Evolutionary conservation across 2,797 vertebrate genomes (phyloP).

Genomic region (Pipistrellus nathusii): DNA sequence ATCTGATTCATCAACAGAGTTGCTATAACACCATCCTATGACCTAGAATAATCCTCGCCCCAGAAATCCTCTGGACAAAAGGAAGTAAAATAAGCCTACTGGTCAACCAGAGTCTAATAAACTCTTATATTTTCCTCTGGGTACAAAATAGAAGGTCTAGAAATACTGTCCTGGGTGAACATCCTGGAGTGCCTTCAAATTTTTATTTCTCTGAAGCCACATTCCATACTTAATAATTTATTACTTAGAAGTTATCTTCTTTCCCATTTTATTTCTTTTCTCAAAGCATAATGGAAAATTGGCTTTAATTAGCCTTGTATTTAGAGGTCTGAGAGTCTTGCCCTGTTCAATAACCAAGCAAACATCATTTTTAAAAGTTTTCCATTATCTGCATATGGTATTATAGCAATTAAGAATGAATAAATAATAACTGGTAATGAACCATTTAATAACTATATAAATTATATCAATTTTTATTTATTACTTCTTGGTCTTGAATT

Average conservation of each 20-base stretch:
- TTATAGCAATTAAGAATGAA: background rate
- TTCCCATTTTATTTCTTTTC: background rate
- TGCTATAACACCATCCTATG: background rate
- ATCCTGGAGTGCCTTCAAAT: background rate
- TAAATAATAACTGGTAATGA: background rate
- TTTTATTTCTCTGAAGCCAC: background rate
- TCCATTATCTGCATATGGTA: background rate
- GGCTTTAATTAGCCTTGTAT: constrained; percentile 22
- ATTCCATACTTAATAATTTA: background rate
- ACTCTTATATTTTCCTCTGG: background rate
- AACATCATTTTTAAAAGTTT: background rate
- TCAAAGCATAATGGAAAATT: background rate
- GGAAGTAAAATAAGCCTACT: background rate
- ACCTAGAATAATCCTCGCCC: background rate
- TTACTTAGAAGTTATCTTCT: background rate
- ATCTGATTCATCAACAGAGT: background rate
- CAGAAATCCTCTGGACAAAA: background rate
- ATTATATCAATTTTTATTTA: background rate
- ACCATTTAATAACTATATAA: constrained; percentile 2
- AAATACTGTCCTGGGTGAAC: background rate
- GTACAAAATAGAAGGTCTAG: background rate
- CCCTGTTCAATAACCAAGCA: background rate
- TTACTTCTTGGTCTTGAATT: constrained; percentile 10
- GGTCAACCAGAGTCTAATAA: background rate
- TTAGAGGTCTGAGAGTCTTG: background rate